Base-by-base conservation (phyloP, 1,140 invertebrate species). In the Trichomalopsis sarcophagae region DNA sequence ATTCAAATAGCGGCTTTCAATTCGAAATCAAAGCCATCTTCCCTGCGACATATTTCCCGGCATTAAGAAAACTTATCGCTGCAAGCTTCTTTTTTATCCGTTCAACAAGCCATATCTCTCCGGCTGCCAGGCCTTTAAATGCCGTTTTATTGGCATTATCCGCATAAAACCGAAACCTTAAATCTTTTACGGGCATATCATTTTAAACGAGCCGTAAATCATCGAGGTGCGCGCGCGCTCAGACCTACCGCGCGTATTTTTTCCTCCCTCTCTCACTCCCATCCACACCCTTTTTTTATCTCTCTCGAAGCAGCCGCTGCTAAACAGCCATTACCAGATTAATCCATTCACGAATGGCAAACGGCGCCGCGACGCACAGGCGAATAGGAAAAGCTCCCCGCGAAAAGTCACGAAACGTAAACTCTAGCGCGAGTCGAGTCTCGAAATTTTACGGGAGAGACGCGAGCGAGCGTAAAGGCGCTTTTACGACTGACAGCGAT, bases 401-500 rank as follows among this genome's bases (percentile, higher is more conserved):
- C 40, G 40, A 47, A 81, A 71, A 81, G 66, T 77, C 81, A 55
- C 27, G 69, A 77, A 40, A 82, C 62, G 33, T 71, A 84, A 86
- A 81, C 6, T 66, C 40, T 44, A 5, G 40, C 40, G 9, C 5
- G 40, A 40, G 36, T 7, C 7, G 33, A 84, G 78, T 79, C 55
- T 87, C 85, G 86, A 88, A 87, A 87, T 88, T 89, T 89, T 87
- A 88, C 88, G 89, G 89, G 73, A 84, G 85, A 68, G 71, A 76
- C 55, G 81, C 33, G 55, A 40, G 81, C 62, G 74, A 73, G 77
- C 86, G 82, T 89, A 89, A 89, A 89, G 80, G 81, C 21, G 74
- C 55, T 84, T 90, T 90, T 89, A 89, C 88, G 85, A 87, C 82
- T 81, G 88, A 76, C 66, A 62, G 76, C 75, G 82, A 90, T 87